Conservation (phyloP, 37 sponge, comb jelly and placozoan species). For the Theonella swinhoei region DNA sequence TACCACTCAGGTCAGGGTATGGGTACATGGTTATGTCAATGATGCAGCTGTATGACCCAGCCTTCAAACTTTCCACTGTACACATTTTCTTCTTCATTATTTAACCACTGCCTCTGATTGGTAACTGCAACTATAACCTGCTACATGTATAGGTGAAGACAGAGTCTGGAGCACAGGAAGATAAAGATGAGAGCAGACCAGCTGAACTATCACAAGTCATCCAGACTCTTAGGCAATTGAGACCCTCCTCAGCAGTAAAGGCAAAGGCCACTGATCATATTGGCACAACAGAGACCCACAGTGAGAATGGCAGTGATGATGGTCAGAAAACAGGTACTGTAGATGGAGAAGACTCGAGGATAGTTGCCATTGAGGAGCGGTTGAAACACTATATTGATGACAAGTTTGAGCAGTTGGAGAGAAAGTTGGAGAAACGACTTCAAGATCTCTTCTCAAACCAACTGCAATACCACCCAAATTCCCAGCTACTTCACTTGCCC, state of each 20-base stretch:
- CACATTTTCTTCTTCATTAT: no score
- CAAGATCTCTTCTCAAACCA: background rate
- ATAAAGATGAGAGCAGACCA: background rate
- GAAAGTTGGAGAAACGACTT: background rate
- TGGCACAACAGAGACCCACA: background rate
- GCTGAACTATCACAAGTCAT: conserved; percentile 9
- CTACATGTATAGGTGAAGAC: background rate
- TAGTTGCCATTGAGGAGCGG: background rate
- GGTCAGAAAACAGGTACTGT: conserved; percentile 4
- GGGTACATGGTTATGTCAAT: no score
- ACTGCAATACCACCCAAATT: background rate
- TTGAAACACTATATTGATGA: conserved; percentile 31
- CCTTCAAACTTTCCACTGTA: no score
- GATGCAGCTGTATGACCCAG: background rate
- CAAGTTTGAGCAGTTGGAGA: conserved; percentile 36
- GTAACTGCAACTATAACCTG: no score
- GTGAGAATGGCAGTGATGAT: background rate
- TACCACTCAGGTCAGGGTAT: background rate
- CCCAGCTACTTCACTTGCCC: no score
- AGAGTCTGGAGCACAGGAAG: background rate
- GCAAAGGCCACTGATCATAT: background rate
- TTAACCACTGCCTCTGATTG: no score
- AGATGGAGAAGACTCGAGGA: background rate
- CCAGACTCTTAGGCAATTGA: conserved; percentile 19
- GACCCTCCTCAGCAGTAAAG: background rate